phyloP scores from a whole-genome alignment of 2,888 invertebrate species.

The Melieria picta region DNA sequence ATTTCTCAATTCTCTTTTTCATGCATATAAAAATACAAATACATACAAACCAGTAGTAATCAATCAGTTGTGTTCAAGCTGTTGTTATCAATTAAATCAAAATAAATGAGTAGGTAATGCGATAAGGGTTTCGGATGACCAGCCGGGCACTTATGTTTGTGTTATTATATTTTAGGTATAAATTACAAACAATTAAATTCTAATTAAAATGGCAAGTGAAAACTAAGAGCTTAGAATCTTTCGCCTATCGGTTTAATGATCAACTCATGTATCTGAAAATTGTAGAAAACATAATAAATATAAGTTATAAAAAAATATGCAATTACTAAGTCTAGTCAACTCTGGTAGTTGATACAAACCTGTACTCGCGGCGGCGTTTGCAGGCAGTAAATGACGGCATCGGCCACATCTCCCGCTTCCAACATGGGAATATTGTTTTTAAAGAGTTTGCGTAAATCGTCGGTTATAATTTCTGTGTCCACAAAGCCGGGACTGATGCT shows the following conservation, averaged over 20 bases:
- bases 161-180: neutral
- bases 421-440: slow-evolving; percentile 13
- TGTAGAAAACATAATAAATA: neutral
- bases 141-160: no score
- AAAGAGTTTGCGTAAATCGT: neutral
- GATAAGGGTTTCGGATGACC: slow-evolving; percentile 14
- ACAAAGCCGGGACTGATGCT: slow-evolving; percentile 43
- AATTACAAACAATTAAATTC: slow-evolving; percentile 3
- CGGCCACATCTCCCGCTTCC: slow-evolving; percentile 33
- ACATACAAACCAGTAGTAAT: no score
- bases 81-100: no score
- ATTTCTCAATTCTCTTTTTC: no score
- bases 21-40: neutral
- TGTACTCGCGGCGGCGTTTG: slow-evolving; percentile 54
- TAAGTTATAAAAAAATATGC: neutral
- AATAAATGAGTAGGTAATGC: slow-evolving; percentile 15
- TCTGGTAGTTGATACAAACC: slow-evolving; percentile 5
- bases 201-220: neutral
- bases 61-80: no score
- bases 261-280: slow-evolving; percentile 39
- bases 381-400: slow-evolving; percentile 47
- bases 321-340: neutral
- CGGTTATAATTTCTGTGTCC: slow-evolving; percentile 35
- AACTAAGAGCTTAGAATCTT: slow-evolving; percentile 29
- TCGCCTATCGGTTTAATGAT: slow-evolving; percentile 43